These are phyloP conservation scores for Hippopotamyrus pictus DNA, from an alignment of 2,797 vertebrate species.

Conservation along the genomic window DNA sequence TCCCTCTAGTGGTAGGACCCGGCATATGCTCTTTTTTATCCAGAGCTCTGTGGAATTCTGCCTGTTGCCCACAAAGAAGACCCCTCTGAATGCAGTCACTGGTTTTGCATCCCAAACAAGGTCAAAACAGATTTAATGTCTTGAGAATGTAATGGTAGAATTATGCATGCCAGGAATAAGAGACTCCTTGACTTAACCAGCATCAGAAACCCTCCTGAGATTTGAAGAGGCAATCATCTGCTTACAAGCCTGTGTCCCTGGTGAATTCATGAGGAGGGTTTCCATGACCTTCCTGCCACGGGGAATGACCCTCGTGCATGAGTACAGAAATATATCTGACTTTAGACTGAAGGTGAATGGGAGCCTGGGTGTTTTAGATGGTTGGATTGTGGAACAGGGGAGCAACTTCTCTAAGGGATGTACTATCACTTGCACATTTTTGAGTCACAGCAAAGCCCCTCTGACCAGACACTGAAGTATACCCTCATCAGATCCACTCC, in stretches of 20 bases:
- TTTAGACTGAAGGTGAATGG: not conserved
- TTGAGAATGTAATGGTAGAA: not conserved
- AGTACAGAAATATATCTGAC: not conserved
- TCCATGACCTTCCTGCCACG: not conserved
- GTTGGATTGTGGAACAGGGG: not conserved
- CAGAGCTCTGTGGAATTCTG: not conserved
- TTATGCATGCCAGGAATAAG: not conserved
- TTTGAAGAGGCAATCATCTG: not conserved
- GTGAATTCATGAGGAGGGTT: not conserved
- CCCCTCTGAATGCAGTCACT: not conserved
- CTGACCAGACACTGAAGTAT: not conserved
- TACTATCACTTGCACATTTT: not conserved
- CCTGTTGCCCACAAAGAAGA: not conserved
- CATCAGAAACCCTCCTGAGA: not conserved
- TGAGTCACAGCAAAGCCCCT: not conserved
- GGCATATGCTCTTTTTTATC: not conserved
- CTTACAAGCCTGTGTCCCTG: not conserved
- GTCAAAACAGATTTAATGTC: not conserved
- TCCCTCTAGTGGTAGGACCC: slow-evolving; percentile 6
- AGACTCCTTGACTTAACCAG: not conserved
- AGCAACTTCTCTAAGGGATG: not conserved
- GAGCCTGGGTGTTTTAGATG: not conserved
- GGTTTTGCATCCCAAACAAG: not conserved
- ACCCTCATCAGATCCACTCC: not conserved
- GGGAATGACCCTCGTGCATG: not conserved